Evolutionary conservation across 2,797 vertebrate species (phyloP), one percentile per base, ranked within the genome.

Genomic region (Pangasius krempfi): DNA sequence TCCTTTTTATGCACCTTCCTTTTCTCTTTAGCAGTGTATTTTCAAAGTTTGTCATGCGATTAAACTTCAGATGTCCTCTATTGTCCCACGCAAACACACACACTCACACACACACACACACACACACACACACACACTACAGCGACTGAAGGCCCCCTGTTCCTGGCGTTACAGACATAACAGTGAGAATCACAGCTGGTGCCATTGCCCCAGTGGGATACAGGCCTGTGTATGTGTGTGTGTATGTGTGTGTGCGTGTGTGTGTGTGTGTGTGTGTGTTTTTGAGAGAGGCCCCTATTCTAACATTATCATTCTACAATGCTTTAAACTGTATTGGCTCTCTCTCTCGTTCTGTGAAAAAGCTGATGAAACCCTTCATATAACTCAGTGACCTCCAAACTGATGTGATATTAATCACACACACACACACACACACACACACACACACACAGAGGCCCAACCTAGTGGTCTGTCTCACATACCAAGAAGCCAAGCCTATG

Each of bases 401-500:
- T 91, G 56, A 89, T 33, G 27, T 30, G 33, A 86, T 68, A 86
- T 89, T 90, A 91, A 88, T 87, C 85, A 88, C 44, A 88, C 44
- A 50, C 37, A 30, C 62, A 50, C 27, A n/a, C 52, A 54, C 60
- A 64, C 44, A 70, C 62, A 79, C 50, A 80, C 79, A 70, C 56
- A 87, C 87, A 66, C 33, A 75, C 80, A 40, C 68, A n/a, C 58
- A 64, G 14, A 9, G 50, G 79, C 30, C 79, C 47, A 84, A 20
- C 88, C 70, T 68, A 76, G 40, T 81, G 58, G 60, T 72, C 85
- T 91, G 60, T 50, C 78, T 83, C 30, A 22, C 88, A 92, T 88
- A 90, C 85, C 87, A 89, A 83, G 87, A 92, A 88, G 60, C 91
- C 76, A 60, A 88, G 90, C 66, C 54, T 58, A 58, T 89, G 87